Conservation (phyloP, 2,797 vertebrate genomes). For the Microctenopoma stevenorrisi region DNA sequence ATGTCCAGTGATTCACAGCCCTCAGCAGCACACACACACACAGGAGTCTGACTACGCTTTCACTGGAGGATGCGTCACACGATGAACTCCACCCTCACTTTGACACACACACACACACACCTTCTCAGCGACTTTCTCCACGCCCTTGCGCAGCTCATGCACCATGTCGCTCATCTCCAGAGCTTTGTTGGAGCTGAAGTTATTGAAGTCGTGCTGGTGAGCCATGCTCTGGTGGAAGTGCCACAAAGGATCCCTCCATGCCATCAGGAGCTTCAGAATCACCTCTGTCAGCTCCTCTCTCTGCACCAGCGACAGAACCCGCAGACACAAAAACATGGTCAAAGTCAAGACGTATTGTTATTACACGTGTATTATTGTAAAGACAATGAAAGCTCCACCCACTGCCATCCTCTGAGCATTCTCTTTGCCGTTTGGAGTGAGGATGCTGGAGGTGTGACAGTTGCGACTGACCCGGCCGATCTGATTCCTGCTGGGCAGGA, state of each 20-base stretch:
- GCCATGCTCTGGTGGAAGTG: conserved; percentile 84
- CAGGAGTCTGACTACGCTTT: no score
- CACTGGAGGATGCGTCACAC: neutral
- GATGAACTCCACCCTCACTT: no score
- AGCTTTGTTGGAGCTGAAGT: conserved; percentile 84
- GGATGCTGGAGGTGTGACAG: conserved; percentile 86
- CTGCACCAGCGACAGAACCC: conserved; percentile 51
- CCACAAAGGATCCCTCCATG: conserved; percentile 87
- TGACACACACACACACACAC: conserved; percentile 29
- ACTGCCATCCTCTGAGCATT: conserved; percentile 87
- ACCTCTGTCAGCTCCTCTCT: conserved; percentile 85
- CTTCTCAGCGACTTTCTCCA: conserved; percentile 87
- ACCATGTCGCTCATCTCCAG: conserved; percentile 87
- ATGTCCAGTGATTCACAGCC: neutral
- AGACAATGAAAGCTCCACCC: conserved; percentile 52
- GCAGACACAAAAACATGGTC: no score
- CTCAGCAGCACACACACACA: neutral
- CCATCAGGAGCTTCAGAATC: conserved; percentile 85
- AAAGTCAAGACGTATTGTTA: no score
- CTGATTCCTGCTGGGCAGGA: conserved; percentile 82
- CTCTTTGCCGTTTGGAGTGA: conserved; percentile 87
- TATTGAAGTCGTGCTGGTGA: conserved; percentile 77
- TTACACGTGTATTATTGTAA: no score
- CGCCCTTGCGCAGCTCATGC: conserved; percentile 83
- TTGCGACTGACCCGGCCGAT: conserved; percentile 79